phyloP scores from a whole-genome alignment of 2,113 vertebrate genomes.

The Dipodomys ordii region DNA sequence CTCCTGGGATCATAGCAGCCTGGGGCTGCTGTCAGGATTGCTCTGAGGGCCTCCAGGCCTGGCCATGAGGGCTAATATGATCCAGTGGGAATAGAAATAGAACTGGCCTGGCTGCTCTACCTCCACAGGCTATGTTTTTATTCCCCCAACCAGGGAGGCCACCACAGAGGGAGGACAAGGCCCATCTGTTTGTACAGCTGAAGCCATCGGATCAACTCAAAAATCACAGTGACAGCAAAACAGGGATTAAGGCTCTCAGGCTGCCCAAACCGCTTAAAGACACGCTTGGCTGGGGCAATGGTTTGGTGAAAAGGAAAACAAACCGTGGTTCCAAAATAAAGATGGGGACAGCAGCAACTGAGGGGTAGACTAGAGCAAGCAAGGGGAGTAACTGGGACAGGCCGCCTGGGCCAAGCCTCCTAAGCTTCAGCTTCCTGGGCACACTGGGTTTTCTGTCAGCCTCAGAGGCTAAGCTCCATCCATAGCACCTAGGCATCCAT shows the following conservation, averaged over 20 bases:
- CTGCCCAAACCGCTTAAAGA: not conserved
- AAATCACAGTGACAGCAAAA: not conserved
- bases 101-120: not conserved
- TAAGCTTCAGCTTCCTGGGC: not conserved
- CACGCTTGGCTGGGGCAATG: not conserved
- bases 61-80: not conserved
- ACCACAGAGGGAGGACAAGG: not conserved
- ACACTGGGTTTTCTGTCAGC: not conserved
- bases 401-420: not conserved
- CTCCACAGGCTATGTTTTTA: not conserved
- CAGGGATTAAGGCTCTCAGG: not conserved
- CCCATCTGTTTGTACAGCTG: constrained; percentile 20
- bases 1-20: not conserved
- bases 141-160: not conserved
- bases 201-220: not conserved
- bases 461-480: not conserved
- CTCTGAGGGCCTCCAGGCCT: not conserved
- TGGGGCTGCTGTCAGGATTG: not conserved
- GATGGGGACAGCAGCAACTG: not conserved
- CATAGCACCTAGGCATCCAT: rapidly evolving
- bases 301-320: constrained; percentile 2
- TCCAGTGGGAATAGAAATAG: not conserved
- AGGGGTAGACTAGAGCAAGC: not conserved
- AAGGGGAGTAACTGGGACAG: not conserved
- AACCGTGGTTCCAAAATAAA: constrained; percentile 25